phyloP scores from a whole-genome alignment of 2,888 invertebrate genomes.

The Drosophila sordidapex region DNA sequence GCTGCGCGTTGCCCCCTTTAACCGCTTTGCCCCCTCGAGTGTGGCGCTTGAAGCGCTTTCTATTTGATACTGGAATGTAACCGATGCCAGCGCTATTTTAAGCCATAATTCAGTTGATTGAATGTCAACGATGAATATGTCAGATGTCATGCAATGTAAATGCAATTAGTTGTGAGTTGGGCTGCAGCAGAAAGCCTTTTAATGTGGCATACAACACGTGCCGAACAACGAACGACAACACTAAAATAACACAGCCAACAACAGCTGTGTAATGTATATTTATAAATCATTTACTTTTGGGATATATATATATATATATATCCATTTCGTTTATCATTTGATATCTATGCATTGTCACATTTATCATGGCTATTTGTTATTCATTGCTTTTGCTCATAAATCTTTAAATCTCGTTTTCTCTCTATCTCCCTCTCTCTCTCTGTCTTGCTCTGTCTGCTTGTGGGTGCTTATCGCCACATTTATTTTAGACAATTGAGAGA shows the following conservation, averaged over 20 bases:
- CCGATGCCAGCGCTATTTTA: slow-evolving; percentile 37
- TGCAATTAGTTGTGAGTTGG: slow-evolving; percentile 45
- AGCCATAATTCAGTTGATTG: slow-evolving; percentile 45
- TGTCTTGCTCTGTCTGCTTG: not conserved
- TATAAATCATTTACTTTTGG: not conserved
- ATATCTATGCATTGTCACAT: slow-evolving; percentile 24
- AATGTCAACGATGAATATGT: slow-evolving; percentile 48
- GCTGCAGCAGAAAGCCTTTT: slow-evolving; percentile 33
- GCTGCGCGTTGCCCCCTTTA: not conserved
- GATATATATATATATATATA: slow-evolving; percentile 18
- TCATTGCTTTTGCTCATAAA: slow-evolving; percentile 38
- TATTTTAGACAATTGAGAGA: slow-evolving; percentile 52
- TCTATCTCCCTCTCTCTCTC: not conserved
- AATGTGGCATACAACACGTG: slow-evolving; percentile 41
- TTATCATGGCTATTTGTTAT: slow-evolving; percentile 62
- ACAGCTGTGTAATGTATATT: not conserved
- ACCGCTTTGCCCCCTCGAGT: not conserved
- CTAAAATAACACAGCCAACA: not conserved
- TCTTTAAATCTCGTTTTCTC: not conserved
- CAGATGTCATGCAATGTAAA: slow-evolving; percentile 50
- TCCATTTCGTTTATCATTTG: slow-evolving; percentile 42
- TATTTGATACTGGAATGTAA: slow-evolving; percentile 12
- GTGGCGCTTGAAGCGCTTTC: slow-evolving; percentile 1
- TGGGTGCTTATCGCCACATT: slow-evolving; percentile 34
- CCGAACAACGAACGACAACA: slow-evolving; percentile 7